Percentiles rank a stretch among this genome's conserved stretches.
phyloP scores from a whole-genome alignment of 2,113 vertebrate genomes.

The Eubucco bourcierii region DNA sequence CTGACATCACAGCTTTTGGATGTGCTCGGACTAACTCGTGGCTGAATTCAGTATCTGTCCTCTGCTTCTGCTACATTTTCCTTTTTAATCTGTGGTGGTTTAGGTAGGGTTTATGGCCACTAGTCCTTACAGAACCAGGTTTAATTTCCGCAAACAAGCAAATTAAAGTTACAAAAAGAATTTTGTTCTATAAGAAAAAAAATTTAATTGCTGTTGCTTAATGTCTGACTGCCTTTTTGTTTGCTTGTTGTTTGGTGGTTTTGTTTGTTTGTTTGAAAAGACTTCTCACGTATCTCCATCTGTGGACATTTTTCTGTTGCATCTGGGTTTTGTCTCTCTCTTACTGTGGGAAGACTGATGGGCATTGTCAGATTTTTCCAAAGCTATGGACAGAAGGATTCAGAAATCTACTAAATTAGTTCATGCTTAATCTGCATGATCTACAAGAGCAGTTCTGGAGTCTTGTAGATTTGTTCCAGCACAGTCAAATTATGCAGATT shows the following conservation, averaged over 20 bases:
- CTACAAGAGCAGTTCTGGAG: constrained; percentile 2
- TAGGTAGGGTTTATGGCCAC: no score
- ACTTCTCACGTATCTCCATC: background rate
- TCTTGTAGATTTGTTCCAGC: constrained; percentile 11
- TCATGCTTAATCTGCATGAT: constrained; percentile 34
- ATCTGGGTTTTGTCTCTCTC: constrained; percentile 11
- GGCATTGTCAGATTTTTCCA: constrained; percentile 23
- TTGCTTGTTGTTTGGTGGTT: background rate
- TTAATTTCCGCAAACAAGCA: background rate
- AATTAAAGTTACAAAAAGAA: background rate
- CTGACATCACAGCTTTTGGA: constrained; percentile 41
- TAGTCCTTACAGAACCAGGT: background rate
- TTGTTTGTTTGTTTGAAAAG: background rate
- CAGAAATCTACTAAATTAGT: constrained; percentile 49
- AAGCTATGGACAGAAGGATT: constrained; percentile 5
- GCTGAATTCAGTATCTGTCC: constrained; percentile 4
- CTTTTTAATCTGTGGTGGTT: background rate
- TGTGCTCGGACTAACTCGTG: background rate
- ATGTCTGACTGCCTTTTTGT: background rate
- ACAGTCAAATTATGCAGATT: constrained; percentile 41
- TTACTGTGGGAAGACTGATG: background rate
- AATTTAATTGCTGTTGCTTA: background rate
- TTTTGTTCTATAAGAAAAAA: background rate
- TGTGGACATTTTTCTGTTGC: background rate
- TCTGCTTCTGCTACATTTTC: background rate